These are phyloP conservation scores for Chymomyza costata DNA, from an alignment of 1,140 invertebrate genomes.

Conservation along the genomic window DNA sequence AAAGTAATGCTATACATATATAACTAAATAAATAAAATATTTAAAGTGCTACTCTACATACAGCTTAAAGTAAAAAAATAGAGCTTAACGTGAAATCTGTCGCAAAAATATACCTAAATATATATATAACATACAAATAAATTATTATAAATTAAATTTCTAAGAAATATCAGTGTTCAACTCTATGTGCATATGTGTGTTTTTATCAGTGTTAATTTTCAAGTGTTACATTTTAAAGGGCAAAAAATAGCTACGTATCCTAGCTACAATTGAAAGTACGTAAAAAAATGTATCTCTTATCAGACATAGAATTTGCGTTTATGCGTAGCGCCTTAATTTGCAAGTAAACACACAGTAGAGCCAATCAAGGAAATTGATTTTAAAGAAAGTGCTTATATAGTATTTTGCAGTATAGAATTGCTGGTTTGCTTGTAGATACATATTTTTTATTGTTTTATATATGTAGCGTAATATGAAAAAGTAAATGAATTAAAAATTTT, in stretches of 20 bases:
- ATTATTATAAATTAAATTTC: constrained; percentile 18
- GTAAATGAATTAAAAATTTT: constrained; percentile 42
- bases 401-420: constrained; percentile 1
- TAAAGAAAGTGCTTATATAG: constrained; percentile 42
- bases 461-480: constrained; percentile 19
- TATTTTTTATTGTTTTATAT: constrained; percentile 16
- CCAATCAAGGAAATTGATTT: too few species aligned
- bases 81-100: constrained; percentile 29
- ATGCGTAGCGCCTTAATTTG: constrained; percentile 44
- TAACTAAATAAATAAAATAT: not conserved
- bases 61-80: constrained; percentile 8
- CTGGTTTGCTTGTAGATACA: constrained; percentile 33
- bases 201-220: constrained; percentile 1
- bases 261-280: constrained; percentile 54
- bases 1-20: not conserved
- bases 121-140: constrained; percentile 11
- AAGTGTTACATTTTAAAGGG: constrained; percentile 26
- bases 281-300: constrained; percentile 70
- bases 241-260: constrained; percentile 17
- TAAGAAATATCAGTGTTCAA: constrained; percentile 6
- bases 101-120: constrained; percentile 1
- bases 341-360: constrained; percentile 19
- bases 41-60: not conserved
- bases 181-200: too few species aligned
- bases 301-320: constrained; percentile 50